A percentile compares a stretch with the other conserved stretches of the same genome.
Evolutionary conservation across 2,113 vertebrate species (phyloP).

Genomic region (Gymnogyps californianus): DNA sequence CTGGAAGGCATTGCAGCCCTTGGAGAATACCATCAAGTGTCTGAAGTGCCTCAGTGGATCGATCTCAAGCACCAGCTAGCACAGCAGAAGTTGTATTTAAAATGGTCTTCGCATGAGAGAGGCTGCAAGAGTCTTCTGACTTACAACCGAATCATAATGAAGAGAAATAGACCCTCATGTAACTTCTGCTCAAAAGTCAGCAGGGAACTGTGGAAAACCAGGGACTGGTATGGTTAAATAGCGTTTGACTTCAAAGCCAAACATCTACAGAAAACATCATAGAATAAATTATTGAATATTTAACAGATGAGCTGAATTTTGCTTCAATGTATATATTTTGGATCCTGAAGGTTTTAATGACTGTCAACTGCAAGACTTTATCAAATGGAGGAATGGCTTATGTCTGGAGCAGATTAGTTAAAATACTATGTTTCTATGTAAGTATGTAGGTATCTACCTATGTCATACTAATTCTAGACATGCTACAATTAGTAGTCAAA

Average conservation of each 20-base stretch:
- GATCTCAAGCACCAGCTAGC: not conserved
- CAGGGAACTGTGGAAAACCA: not conserved
- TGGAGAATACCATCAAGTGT: not conserved
- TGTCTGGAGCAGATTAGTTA: not conserved
- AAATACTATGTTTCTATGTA: not conserved
- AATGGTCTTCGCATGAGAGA: not conserved
- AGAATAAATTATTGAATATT: not conserved
- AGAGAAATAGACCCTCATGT: not conserved
- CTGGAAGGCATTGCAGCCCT: not conserved
- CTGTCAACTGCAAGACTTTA: not conserved
- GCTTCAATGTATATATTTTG: not conserved
- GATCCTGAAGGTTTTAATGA: not conserved
- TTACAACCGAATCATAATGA: not conserved
- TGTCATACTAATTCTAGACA: not conserved
- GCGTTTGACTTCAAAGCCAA: not conserved
- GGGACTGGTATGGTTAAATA: not conserved
- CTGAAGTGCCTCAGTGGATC: not conserved
- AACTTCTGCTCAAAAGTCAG: not conserved
- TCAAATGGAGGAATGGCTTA: not conserved
- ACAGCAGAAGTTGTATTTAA: not conserved
- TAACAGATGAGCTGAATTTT: not conserved
- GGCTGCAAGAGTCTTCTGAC: not conserved
- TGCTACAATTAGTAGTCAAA: not conserved
- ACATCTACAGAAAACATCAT: not conserved
- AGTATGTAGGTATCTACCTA: not conserved